A percentile compares a stretch with the other conserved stretches of the same genome.
phyloP scores from a whole-genome alignment of 2,797 vertebrate species.

The Karalla daura region DNA sequence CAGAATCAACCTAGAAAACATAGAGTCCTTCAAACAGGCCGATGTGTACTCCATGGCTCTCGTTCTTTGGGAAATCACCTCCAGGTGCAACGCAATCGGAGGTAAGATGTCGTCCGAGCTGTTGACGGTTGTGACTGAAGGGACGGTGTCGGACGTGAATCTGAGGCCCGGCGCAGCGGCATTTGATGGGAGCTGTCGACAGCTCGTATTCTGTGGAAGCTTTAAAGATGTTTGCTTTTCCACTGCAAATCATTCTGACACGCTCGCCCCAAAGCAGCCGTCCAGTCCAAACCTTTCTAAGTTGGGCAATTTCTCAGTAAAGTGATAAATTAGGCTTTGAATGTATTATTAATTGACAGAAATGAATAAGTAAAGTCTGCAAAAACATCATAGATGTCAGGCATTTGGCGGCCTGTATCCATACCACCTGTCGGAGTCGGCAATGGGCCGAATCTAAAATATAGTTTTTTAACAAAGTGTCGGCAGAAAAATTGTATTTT shows the following conservation, averaged over 20 bases:
- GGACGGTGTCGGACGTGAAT: neutral
- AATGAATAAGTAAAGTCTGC: neutral
- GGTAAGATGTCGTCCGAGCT: constrained; percentile 78
- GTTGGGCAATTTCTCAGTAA: constrained; percentile 5
- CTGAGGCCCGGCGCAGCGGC: neutral
- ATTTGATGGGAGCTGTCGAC: neutral
- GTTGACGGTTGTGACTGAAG: neutral
- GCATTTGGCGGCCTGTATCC: too few relatives aligned
- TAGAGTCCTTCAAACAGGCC: constrained; percentile 97
- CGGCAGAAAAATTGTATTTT: too few relatives aligned
- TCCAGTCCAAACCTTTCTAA: too few relatives aligned
- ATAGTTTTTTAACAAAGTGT: too few relatives aligned
- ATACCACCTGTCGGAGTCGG: too few relatives aligned
- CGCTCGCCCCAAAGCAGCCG: too few relatives aligned
- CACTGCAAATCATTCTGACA: too few relatives aligned
- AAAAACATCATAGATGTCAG: neutral
- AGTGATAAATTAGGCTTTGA: neutral
- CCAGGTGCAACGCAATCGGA: constrained; percentile 91
- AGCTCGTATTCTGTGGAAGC: neutral
- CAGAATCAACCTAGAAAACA: constrained; percentile 95
- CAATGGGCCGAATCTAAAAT: too few relatives aligned
- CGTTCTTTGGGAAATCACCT: constrained; percentile 97
- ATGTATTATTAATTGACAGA: constrained; percentile 22
- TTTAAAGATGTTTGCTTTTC: constrained; percentile 6
- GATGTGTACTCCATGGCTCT: constrained; percentile 98